These are phyloP conservation scores for Strix aluco DNA, from an alignment of 2,113 vertebrate genomes.

Conservation along the genomic window DNA sequence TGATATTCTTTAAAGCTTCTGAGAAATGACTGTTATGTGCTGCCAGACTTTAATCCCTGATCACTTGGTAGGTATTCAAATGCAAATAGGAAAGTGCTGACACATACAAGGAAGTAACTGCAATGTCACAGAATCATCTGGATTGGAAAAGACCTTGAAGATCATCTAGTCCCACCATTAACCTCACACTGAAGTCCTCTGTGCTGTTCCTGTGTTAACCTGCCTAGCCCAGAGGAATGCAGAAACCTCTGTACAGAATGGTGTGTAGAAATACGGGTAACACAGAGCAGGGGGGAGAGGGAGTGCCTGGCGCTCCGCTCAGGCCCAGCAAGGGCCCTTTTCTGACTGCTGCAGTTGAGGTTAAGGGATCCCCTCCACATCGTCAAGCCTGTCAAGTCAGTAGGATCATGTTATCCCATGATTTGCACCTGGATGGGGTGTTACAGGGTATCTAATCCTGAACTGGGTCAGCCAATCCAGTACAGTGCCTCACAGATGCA, in stretches of 20 bases:
- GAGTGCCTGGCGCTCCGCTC: background rate
- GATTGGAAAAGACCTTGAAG: too few relatives aligned
- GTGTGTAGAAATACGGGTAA: background rate
- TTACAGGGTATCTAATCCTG: background rate
- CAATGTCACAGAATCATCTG: background rate
- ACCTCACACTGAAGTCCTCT: background rate
- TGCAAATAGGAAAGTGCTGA: constrained; percentile 26
- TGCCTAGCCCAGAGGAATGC: background rate
- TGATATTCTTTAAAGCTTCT: background rate
- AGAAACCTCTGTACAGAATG: background rate
- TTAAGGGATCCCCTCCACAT: too few relatives aligned
- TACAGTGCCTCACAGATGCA: background rate
- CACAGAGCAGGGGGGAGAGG: background rate
- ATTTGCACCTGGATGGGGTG: too few relatives aligned
- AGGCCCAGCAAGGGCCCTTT: background rate
- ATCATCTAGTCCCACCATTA: too few relatives aligned
- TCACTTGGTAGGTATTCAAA: background rate
- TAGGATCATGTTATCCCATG: background rate
- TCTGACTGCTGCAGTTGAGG: background rate
- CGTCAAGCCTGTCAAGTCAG: background rate
- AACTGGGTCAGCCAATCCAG: background rate
- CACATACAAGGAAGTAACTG: background rate
- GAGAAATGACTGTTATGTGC: background rate
- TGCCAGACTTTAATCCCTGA: background rate
- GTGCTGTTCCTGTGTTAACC: background rate